phyloP scores from a whole-genome alignment of 2,113 vertebrate species.

The Eublepharis macularius region DNA sequence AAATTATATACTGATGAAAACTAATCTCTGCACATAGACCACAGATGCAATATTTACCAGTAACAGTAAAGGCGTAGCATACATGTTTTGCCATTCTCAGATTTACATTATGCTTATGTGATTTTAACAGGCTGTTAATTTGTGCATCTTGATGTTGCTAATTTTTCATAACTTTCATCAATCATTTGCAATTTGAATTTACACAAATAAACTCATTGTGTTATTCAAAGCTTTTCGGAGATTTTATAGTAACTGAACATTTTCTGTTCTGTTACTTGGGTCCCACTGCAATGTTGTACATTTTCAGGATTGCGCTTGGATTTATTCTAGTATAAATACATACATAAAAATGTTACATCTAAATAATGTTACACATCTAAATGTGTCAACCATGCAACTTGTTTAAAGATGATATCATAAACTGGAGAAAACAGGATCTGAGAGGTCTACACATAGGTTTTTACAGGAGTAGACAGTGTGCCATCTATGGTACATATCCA shows the following conservation, averaged over 20 bases:
- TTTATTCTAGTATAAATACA: slow-evolving; percentile 7
- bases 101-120: slow-evolving; percentile 8
- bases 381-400: slow-evolving; percentile 1
- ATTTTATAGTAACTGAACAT: not conserved
- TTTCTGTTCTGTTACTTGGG: not conserved
- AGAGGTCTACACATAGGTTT: not conserved
- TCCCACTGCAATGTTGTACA: not conserved
- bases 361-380: slow-evolving; percentile 16
- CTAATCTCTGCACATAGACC: not conserved
- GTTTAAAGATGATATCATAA: slow-evolving; percentile 15
- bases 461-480: not conserved
- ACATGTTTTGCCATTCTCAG: not conserved
- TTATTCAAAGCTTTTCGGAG: not conserved
- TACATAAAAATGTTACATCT: slow-evolving; percentile 17
- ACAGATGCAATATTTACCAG: not conserved
- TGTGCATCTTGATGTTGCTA: not conserved
- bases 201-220: not conserved
- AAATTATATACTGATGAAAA: slow-evolving; percentile 22
- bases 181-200: rapidly evolving
- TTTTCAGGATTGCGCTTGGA: not conserved
- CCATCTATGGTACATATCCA: not conserved
- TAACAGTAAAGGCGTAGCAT: slow-evolving; percentile 8
- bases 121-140: slow-evolving; percentile 24
- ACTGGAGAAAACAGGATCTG: not conserved
- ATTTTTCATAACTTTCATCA: slow-evolving; percentile 5